Conservation (phyloP, 92 coral and sea anemone species). For the Plumapathes pennacea region DNA sequence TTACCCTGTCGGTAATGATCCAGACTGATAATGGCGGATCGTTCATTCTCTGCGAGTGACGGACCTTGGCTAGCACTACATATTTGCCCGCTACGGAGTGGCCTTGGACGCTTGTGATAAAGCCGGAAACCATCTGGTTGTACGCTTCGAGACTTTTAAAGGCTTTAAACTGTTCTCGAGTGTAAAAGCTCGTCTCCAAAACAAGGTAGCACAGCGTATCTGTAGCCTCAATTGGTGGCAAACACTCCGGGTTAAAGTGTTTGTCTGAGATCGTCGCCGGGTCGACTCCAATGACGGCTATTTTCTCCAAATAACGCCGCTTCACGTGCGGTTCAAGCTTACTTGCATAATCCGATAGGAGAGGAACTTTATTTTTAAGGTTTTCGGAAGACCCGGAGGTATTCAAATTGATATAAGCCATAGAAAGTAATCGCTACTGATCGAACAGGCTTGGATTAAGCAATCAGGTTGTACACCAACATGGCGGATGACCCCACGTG, state of each 20-base stretch:
- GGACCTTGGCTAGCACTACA: too few species aligned
- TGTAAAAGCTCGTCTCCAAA: slow-evolving; percentile 16
- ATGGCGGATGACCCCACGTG: too few species aligned
- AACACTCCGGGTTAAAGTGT: slow-evolving; percentile 10
- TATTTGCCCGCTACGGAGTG: too few species aligned
- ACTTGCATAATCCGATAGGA: slow-evolving; percentile 23
- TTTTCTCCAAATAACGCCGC: slow-evolving; percentile 22
- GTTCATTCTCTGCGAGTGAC: too few species aligned
- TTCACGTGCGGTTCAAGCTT: slow-evolving; percentile 4
- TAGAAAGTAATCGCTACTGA: too few species aligned
- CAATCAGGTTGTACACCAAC: too few species aligned
- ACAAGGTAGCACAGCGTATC: slow-evolving; percentile 7
- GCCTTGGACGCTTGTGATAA: too few species aligned
- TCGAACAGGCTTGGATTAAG: too few species aligned
- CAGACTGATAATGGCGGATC: too few species aligned
- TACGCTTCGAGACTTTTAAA: slow-evolving; percentile 12
- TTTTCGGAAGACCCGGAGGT: too few species aligned
- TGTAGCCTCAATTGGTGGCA: slow-evolving; percentile 17
- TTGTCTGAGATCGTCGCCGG: slow-evolving; percentile 7
- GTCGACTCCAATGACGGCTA: slow-evolving; percentile 11
- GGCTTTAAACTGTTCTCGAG: slow-evolving; percentile 11
- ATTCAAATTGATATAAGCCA: too few species aligned
- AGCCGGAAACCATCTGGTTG: slow-evolving; percentile 4
- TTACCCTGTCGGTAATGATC: too few species aligned
- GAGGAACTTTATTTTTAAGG: slow-evolving; percentile 1